Percentiles rank a stretch among this genome's conserved stretches.
These are phyloP conservation scores for Cryptops parisi DNA, from an alignment of 2,888 invertebrate genomes.

Conservation along the genomic window DNA sequence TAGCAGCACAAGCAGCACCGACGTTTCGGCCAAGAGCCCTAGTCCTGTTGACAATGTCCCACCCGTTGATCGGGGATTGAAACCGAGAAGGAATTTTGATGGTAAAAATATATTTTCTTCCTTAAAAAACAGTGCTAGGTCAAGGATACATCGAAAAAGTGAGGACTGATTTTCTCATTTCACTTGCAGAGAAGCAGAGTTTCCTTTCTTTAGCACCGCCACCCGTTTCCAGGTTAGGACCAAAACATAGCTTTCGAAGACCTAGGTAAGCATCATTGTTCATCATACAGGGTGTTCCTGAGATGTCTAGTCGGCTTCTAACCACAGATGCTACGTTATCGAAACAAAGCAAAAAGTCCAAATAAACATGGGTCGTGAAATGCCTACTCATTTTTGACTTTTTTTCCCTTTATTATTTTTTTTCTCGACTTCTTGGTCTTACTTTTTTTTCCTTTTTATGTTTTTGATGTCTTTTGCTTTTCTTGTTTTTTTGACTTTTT, in stretches of 20 bases:
- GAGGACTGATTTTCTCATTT: too few species aligned
- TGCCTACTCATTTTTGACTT: too few species aligned
- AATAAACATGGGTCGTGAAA: too few species aligned
- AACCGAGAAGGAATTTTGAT: conserved; percentile 25
- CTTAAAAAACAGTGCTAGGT: background rate
- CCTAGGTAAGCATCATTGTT: conserved; percentile 18
- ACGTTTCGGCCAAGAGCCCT: conserved; percentile 16
- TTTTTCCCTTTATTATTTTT: too few species aligned
- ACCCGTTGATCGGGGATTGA: conserved; percentile 32
- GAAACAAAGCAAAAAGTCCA: too few species aligned
- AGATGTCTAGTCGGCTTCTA: too few species aligned
- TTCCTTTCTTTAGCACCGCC: conserved; percentile 20
- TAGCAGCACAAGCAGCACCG: conserved; percentile 10
- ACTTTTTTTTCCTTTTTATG: too few species aligned
- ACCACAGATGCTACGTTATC: too few species aligned
- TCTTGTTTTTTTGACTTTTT: too few species aligned
- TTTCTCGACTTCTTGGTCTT: too few species aligned
- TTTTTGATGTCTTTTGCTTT: too few species aligned
- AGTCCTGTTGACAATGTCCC: conserved; percentile 16
- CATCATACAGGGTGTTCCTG: too few species aligned
- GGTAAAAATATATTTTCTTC: conserved; percentile 5
- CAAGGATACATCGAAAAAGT: background rate
- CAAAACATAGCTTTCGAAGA: conserved; percentile 22
- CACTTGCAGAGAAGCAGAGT: background rate
- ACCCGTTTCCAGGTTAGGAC: conserved; percentile 19